Percentiles rank a stretch among this genome's conserved stretches.
Evolutionary conservation across 2,797 vertebrate genomes (phyloP).

Genomic region (Coccyzus lansbergi): DNA sequence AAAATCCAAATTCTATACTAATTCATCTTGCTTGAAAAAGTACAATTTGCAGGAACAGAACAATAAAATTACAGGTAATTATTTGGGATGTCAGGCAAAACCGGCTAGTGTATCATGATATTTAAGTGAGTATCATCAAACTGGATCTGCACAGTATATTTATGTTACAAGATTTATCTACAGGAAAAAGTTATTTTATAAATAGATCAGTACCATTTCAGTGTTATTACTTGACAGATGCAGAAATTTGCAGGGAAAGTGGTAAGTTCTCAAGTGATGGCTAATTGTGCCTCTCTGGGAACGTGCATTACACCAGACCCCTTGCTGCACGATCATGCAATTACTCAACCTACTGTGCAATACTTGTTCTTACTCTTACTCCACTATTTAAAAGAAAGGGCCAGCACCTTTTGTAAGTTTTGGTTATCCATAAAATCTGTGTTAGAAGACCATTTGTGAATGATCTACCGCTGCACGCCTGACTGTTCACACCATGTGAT

Average conservation of each 20-base stretch:
- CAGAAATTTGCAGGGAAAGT: background rate
- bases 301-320: background rate
- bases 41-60: background rate
- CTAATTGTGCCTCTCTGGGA: background rate
- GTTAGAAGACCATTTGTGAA: background rate
- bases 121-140: background rate
- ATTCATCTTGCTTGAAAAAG: background rate
- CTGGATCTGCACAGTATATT: background rate
- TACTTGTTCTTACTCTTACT: background rate
- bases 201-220: background rate
- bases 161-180: background rate
- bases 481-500: rapidly evolving
- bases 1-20: background rate
- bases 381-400: background rate
- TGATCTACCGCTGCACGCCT: background rate
- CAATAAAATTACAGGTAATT: background rate
- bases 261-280: background rate
- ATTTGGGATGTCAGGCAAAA: background rate
- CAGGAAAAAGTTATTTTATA: slow-evolving; percentile 7
- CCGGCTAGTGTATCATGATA: background rate
- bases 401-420: background rate
- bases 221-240: background rate
- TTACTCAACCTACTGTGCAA: background rate
- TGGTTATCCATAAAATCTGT: background rate
- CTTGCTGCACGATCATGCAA: background rate